phyloP scores from a whole-genome alignment of 2,797 vertebrate species.

The Helicolenus hilgendorfi region DNA sequence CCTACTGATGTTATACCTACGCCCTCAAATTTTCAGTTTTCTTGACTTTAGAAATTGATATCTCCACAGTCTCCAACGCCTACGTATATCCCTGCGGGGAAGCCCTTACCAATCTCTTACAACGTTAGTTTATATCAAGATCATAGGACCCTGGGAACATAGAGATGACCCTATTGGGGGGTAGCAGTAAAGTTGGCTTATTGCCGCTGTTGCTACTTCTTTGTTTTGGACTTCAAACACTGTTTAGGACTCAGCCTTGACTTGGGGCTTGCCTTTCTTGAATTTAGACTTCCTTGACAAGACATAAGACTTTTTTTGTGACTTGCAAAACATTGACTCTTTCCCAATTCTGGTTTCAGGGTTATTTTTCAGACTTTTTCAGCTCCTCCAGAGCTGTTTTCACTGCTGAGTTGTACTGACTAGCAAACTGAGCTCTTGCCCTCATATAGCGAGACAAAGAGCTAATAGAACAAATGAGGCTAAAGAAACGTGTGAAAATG shows the following conservation, averaged over 20 bases:
- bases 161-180: no score
- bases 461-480: not conserved
- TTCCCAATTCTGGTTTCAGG: not conserved
- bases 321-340: not conserved
- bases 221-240: not conserved
- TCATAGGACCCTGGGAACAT: no score
- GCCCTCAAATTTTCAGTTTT: not conserved
- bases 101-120: not conserved
- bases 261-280: not conserved
- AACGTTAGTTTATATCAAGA: no score
- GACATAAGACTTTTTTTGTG: not conserved
- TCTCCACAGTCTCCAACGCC: not conserved
- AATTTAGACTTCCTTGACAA: no score
- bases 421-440: not conserved
- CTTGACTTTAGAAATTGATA: not conserved
- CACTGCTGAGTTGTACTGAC: not conserved
- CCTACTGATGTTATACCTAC: no score
- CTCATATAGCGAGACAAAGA: not conserved
- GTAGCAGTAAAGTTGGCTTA: not conserved
- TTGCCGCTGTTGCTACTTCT: not conserved
- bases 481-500: not conserved
- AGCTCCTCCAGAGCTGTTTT: not conserved
- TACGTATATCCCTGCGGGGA: not conserved
- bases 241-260: not conserved
- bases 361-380: not conserved